These are phyloP conservation scores for Muntiacus muntjak DNA, from an alignment of 2,113 vertebrate genomes.

Conservation along the genomic window DNA sequence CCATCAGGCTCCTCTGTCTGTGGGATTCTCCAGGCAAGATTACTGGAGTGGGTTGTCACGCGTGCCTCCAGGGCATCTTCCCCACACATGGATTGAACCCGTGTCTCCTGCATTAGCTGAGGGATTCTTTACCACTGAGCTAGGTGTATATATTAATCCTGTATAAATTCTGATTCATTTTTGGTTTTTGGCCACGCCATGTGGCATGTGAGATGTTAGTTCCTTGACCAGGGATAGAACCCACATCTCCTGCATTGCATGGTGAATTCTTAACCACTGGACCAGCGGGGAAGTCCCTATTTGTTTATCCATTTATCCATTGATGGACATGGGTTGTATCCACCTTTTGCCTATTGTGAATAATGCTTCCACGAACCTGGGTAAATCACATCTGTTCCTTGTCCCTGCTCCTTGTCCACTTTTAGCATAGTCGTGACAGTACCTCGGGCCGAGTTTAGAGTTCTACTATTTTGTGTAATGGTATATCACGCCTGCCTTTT, in stretches of 20 bases:
- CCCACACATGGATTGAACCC: neutral
- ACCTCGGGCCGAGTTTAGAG: neutral
- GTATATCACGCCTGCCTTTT: neutral
- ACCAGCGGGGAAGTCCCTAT: neutral
- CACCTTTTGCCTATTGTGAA: neutral
- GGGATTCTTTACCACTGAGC: neutral
- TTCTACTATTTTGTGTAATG: neutral
- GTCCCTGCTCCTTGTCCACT: neutral
- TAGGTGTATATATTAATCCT: neutral
- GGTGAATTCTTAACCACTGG: neutral
- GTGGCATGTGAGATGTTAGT: neutral
- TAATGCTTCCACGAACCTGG: too few species aligned
- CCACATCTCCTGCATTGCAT: neutral
- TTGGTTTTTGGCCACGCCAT: neutral
- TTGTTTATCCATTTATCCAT: neutral
- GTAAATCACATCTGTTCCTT: neutral
- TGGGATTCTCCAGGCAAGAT: neutral
- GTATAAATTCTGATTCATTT: neutral
- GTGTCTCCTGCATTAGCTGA: neutral
- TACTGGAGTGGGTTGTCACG: neutral
- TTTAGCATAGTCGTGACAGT: neutral
- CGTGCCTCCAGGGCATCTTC: neutral
- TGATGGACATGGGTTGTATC: neutral
- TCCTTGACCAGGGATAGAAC: neutral
- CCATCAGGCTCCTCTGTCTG: neutral